Conservation (phyloP, 35 echinoderm and acorn worm species). For the Amphiura filiformis region DNA sequence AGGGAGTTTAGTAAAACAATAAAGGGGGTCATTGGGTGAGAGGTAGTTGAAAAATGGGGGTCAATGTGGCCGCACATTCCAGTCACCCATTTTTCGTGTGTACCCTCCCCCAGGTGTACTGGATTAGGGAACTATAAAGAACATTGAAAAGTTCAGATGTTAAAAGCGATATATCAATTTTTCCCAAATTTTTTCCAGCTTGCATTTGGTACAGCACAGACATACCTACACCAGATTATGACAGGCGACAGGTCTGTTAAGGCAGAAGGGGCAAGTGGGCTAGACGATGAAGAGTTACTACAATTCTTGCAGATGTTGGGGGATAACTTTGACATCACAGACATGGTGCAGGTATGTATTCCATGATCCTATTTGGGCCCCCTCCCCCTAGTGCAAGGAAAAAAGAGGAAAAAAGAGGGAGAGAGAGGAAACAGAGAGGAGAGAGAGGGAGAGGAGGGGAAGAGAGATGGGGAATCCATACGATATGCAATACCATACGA, state of each 20-base stretch:
- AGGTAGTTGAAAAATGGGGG: too few relatives aligned
- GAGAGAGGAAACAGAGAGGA: background rate
- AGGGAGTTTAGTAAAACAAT: too few relatives aligned
- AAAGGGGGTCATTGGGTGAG: too few relatives aligned
- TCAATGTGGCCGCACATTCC: too few relatives aligned
- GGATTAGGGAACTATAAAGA: too few relatives aligned
- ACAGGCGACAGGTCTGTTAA: background rate
- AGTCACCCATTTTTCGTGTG: background rate
- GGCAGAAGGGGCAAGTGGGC: background rate
- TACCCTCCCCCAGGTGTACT: too few relatives aligned
- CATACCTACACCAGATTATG: slow-evolving; percentile 36
- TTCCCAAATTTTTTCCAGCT: slow-evolving; percentile 42
- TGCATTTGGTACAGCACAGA: slow-evolving; percentile 53
- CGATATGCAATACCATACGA: too few relatives aligned
- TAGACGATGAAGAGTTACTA: slow-evolving; percentile 40
- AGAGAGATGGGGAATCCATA: too few relatives aligned
- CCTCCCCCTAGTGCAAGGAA: too few relatives aligned
- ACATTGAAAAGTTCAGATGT: too few relatives aligned
- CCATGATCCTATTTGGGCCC: too few relatives aligned
- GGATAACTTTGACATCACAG: slow-evolving; percentile 30
- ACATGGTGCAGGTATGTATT: slow-evolving; percentile 23
- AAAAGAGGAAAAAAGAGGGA: background rate
- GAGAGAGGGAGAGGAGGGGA: background rate
- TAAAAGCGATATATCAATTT: too few relatives aligned
- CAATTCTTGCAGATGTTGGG: slow-evolving; percentile 24